These are phyloP conservation scores for Albula goreensis DNA, from an alignment of 2,113 vertebrate genomes.

Conservation along the genomic window DNA sequence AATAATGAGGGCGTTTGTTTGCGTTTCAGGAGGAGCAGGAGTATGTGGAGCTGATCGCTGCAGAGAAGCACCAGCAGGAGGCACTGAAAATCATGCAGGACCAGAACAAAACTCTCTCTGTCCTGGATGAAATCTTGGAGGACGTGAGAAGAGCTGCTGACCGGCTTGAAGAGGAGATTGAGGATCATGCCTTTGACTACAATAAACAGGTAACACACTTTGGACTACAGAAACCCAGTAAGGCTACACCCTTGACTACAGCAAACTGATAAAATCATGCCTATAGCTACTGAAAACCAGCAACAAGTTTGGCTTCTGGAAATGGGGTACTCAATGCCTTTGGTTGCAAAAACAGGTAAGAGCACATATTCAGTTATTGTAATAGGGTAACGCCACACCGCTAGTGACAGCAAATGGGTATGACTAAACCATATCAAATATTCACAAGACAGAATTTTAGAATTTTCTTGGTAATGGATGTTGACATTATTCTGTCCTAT, in stretches of 20 bases:
- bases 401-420: neutral
- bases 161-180: slow-evolving; percentile 90
- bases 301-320: no score
- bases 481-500: neutral
- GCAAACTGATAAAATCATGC: no score
- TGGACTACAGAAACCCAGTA: no score
- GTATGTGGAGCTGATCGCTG: slow-evolving; percentile 90
- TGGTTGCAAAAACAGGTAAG: neutral
- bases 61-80: slow-evolving; percentile 92
- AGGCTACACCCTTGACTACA: neutral
- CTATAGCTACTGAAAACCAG: no score
- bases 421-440: neutral
- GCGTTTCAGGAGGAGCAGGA: slow-evolving; percentile 89
- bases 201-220: slow-evolving; percentile 81
- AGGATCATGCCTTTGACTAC: slow-evolving; percentile 93
- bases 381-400: no score
- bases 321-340: no score
- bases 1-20: neutral
- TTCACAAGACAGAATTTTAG: neutral
- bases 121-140: slow-evolving; percentile 93
- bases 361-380: neutral
- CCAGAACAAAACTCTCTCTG: slow-evolving; percentile 87
- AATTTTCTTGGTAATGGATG: neutral
- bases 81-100: slow-evolving; percentile 83
- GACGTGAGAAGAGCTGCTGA: slow-evolving; percentile 92